phyloP scores from a whole-genome alignment of 2,888 invertebrate genomes.

The Microplitis manilae region DNA sequence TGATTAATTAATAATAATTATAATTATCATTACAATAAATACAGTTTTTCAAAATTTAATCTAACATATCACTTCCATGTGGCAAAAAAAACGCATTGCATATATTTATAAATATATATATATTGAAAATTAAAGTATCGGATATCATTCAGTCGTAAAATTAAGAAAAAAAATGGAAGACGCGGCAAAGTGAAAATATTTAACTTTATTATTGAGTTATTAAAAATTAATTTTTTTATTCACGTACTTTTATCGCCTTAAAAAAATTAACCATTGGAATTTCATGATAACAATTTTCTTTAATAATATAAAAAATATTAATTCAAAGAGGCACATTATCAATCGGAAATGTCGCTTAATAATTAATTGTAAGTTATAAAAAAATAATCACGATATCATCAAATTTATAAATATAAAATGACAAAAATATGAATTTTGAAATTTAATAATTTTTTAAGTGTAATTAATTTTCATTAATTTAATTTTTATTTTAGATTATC shows the following conservation, averaged over 20 bases:
- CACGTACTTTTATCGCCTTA: background rate
- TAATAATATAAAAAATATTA: slow-evolving; percentile 14
- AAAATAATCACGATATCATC: slow-evolving; percentile 13
- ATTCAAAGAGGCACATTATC: slow-evolving; percentile 15
- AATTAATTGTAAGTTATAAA: slow-evolving; percentile 18
- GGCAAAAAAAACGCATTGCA: background rate
- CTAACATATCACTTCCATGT: background rate
- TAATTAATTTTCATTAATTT: slow-evolving; percentile 1
- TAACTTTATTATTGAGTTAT: background rate
- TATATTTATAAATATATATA: too few species aligned
- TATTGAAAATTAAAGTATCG: background rate
- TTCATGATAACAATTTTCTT: background rate
- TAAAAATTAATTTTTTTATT: background rate
- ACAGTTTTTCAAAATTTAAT: background rate
- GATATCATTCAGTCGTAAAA: slow-evolving; percentile 27
- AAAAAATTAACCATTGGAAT: background rate
- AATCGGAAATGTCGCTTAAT: slow-evolving; percentile 12
- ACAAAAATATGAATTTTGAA: background rate
- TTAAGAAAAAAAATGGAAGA: slow-evolving; percentile 48
- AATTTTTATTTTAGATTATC: slow-evolving; percentile 9
- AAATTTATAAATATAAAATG: too few species aligned
- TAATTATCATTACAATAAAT: slow-evolving; percentile 19
- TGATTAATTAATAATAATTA: too few species aligned
- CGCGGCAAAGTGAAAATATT: slow-evolving; percentile 35
- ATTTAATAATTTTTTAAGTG: background rate